Percentiles rank a stretch among this genome's conserved stretches.
These are phyloP conservation scores for Clistopyga incitator DNA, from an alignment of 2,888 invertebrate genomes.

Conservation along the genomic window DNA sequence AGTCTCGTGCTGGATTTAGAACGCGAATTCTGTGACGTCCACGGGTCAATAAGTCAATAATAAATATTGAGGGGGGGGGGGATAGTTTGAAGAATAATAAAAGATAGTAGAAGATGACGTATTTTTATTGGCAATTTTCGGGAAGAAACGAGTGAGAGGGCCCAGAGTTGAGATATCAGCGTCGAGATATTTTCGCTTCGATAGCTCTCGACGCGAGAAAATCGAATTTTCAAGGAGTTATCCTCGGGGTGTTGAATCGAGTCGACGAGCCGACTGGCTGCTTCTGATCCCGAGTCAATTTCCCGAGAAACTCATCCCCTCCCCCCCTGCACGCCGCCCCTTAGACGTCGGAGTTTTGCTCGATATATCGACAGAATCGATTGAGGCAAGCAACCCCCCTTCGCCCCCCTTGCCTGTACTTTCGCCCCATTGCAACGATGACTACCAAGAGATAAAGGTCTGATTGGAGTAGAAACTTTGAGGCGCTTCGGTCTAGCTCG, in stretches of 20 bases:
- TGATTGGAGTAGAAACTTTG: conserved; percentile 80
- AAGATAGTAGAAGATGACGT: conserved; percentile 62
- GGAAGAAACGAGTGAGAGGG: conserved; percentile 59
- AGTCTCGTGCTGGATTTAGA: conserved; percentile 13
- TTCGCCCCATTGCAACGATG: conserved; percentile 68
- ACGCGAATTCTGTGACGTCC: conserved; percentile 26
- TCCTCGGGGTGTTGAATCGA: conserved; percentile 66
- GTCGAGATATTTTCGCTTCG: conserved; percentile 66
- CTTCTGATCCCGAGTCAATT: conserved; percentile 69
- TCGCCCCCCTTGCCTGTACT: conserved; percentile 48
- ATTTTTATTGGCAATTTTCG: conserved; percentile 68
- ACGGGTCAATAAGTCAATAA: conserved; percentile 61
- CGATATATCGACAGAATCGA: conserved; percentile 75
- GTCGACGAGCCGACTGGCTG: conserved; percentile 67
- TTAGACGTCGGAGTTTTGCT: conserved; percentile 71
- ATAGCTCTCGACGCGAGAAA: conserved; percentile 70
- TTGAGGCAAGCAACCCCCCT: conserved; percentile 44
- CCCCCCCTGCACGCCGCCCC: conserved; percentile 62
- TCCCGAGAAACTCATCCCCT: conserved; percentile 72
- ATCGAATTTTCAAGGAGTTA: conserved; percentile 73
- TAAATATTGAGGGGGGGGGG: conserved; percentile 25
- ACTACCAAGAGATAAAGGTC: conserved; percentile 67
- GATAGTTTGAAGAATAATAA: conserved; percentile 55
- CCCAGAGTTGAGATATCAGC: conserved; percentile 66
- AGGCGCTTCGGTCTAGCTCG: conserved; percentile 71